Evolutionary conservation across 37 sponge, comb jelly and placozoan genomes (phyloP), one percentile per base, ranked within the genome.

Genomic region (Chondrilla cf. caribensis): DNA sequence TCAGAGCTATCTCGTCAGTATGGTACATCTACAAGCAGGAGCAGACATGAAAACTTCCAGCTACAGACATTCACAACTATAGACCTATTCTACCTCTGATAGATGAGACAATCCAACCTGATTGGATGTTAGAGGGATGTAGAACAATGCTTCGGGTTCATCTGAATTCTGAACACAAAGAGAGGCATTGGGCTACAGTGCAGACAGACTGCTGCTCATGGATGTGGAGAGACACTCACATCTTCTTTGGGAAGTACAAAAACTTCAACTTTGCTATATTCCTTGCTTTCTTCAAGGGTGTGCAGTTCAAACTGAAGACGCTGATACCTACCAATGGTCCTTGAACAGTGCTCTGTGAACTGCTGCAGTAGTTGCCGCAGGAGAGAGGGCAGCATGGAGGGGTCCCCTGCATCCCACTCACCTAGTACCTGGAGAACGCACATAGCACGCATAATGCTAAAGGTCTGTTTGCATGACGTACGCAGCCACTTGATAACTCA

Each of bases 291-390:
- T 41, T 54, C 21, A 19, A 92, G 76, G 3, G 84, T 84, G 37
- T 80, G 36, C 22, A 88, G 76, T 41, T 93, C 90, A 89, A 86
- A 93, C 73, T 89, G 59, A 21, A 89, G 78, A 57, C 93, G 60
- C 76, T 89, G 84, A 29, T 76, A 58, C 32, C 43, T 58, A 14
- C 79, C 75, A 0, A 87, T n/a, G 21, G 58, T 36, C 15, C 54
- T 25, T 17, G 40, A 24, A 22, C 86, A 84, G 60, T 89, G 84
- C 15, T 29, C 29, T 18, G 72, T 73, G 71, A 89, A 93, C 80
- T 89, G 81, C 67, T 38, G 36, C 75, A 93, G 64, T 43, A 93
- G 57, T 28, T 89, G 90, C 41, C 86, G 84, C 31, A 89, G 41
- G 5, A 93, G 72, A 17, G 24, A 1, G 21, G 78, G 60, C 28